phyloP scores from a whole-genome alignment of 1,140 invertebrate species.

The Habropoda laboriosa region DNA sequence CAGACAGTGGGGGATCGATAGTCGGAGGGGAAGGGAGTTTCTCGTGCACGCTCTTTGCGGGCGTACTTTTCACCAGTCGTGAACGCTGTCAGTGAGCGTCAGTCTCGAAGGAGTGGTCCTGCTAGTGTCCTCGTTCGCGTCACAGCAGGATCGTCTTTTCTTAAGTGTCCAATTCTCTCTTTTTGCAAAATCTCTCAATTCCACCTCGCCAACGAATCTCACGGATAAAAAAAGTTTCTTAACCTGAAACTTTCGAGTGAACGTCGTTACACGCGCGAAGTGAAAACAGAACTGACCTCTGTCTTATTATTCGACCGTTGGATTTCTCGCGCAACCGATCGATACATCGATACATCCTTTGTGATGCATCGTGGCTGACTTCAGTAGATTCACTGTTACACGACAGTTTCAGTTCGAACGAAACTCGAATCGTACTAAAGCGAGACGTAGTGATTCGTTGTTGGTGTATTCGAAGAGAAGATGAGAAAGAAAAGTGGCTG shows the following conservation, averaged over 20 bases:
- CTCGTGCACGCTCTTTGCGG: constrained; percentile 67
- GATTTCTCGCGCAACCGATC: constrained; percentile 8
- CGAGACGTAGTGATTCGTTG: too few species aligned
- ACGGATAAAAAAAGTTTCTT: too few species aligned
- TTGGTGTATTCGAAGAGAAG: too few species aligned
- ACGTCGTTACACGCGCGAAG: too few species aligned
- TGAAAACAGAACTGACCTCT: not conserved
- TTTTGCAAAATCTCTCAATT: too few species aligned
- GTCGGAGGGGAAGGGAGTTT: constrained; percentile 59
- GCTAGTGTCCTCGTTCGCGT: constrained; percentile 44
- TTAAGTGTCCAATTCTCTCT: too few species aligned
- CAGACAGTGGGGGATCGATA: constrained; percentile 66
- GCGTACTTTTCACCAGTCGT: constrained; percentile 75
- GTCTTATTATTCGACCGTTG: not conserved
- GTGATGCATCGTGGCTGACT: too few species aligned
- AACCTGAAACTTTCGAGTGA: too few species aligned
- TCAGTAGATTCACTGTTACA: too few species aligned
- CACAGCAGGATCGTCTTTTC: constrained; percentile 33
- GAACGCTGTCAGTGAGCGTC: constrained; percentile 73
- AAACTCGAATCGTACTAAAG: too few species aligned
- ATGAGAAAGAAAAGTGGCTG: not conserved
- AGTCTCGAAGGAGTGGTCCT: constrained; percentile 60
- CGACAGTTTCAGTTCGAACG: too few species aligned
- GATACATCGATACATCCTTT: not conserved
- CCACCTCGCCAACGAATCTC: too few species aligned